Conservation (phyloP, 2,888 invertebrate genomes). For the Conus canariensis region DNA sequence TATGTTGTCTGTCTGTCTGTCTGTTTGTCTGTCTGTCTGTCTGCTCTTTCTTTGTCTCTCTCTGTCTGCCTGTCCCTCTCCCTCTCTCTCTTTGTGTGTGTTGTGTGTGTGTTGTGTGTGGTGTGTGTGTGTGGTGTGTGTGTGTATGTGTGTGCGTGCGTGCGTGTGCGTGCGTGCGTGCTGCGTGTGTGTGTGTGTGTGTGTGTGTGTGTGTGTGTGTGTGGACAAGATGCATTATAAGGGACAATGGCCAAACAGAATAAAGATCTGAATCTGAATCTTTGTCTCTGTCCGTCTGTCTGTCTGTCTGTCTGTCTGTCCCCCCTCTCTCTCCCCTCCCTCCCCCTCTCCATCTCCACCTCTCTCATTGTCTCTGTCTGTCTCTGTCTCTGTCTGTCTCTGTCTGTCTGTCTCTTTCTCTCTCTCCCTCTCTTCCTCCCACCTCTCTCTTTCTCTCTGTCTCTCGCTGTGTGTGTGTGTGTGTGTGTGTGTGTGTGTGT, state of each 20-base stretch:
- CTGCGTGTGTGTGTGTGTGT: too few relatives aligned
- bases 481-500: conserved; percentile 20
- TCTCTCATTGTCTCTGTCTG: neutral
- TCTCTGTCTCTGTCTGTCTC: neutral
- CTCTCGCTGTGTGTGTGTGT: neutral
- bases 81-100: neutral
- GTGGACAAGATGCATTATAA: too few relatives aligned
- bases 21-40: neutral
- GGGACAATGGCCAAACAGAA: too few relatives aligned
- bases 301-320: neutral
- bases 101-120: neutral
- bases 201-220: too few relatives aligned
- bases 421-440: neutral
- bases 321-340: neutral
- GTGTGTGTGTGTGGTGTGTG: conserved; percentile 4
- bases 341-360: neutral
- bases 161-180: too few relatives aligned
- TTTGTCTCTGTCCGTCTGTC: neutral
- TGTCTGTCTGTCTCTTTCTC: neutral
- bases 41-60: neutral
- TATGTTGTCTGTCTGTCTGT: neutral
- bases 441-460: neutral
- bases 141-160: neutral
- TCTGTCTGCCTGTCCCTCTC: conserved; percentile 6
- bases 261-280: neutral